Evolutionary conservation across 2,113 vertebrate species (phyloP).

Genomic region (Epinephelus moara): DNA sequence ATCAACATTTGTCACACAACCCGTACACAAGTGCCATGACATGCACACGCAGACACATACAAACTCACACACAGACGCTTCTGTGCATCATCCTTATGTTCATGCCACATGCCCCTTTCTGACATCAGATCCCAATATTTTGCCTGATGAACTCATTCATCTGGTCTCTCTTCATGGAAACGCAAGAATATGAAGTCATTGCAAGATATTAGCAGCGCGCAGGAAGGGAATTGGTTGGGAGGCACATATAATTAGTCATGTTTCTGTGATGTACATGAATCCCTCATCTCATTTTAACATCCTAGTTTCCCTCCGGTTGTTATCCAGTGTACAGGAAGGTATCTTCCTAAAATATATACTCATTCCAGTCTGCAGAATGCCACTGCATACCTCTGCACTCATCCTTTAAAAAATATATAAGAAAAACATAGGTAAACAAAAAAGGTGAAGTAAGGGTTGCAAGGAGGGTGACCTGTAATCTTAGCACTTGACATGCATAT

Average conservation of each 20-base stretch:
- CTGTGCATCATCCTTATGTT: slow-evolving; percentile 40
- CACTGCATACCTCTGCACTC: not conserved
- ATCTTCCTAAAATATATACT: not conserved
- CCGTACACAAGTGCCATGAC: slow-evolving; percentile 34
- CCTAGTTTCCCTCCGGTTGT: not conserved
- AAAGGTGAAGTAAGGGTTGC: slow-evolving; percentile 5
- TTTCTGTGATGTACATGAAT: not conserved
- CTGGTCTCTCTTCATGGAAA: slow-evolving; percentile 20
- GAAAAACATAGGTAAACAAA: slow-evolving; percentile 34
- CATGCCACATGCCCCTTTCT: slow-evolving; percentile 29
- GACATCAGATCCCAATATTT: slow-evolving; percentile 35
- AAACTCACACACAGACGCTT: not conserved
- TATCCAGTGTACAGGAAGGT: not conserved
- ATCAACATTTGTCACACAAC: slow-evolving; percentile 53
- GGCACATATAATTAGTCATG: slow-evolving; percentile 11
- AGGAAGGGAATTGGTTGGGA: slow-evolving; percentile 6
- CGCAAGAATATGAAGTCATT: slow-evolving; percentile 6
- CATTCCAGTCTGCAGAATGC: not conserved
- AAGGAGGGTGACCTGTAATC: slow-evolving; percentile 51
- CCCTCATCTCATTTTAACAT: slow-evolving; percentile 23
- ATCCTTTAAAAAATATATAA: slow-evolving; percentile 3
- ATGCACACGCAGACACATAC: slow-evolving; percentile 5
- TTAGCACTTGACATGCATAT: slow-evolving; percentile 65
- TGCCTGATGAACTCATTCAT: slow-evolving; percentile 37
- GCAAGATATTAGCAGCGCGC: slow-evolving; percentile 18